phyloP scores from a whole-genome alignment of 2,888 invertebrate genomes.

The Lepas anatifera region DNA sequence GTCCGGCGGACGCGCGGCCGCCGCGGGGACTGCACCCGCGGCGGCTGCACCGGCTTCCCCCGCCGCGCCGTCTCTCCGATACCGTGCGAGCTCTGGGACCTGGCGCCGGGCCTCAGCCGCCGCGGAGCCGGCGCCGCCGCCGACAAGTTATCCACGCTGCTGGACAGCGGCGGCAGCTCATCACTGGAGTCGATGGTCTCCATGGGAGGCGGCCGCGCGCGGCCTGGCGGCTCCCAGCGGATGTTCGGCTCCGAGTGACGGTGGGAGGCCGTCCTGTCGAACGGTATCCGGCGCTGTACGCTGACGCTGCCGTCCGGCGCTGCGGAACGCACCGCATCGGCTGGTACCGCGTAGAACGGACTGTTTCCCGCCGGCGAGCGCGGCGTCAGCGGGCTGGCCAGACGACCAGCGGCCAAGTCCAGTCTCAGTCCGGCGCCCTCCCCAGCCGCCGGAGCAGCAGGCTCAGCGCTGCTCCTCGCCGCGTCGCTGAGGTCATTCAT shows the following conservation, averaged over 20 bases:
- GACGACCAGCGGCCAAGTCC: slow-evolving; percentile 18
- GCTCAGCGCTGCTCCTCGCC: background rate
- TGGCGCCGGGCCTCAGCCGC: slow-evolving; percentile 59
- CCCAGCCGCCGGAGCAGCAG: slow-evolving; percentile 11
- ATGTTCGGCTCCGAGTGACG: slow-evolving; percentile 23
- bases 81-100: background rate
- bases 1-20: background rate
- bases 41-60: background rate
- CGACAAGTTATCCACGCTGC: slow-evolving; percentile 11
- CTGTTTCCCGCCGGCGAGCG: slow-evolving; percentile 39
- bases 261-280: slow-evolving; percentile 21
- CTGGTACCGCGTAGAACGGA: slow-evolving; percentile 81
- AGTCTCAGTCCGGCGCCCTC: slow-evolving; percentile 27
- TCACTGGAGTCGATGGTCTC: slow-evolving; percentile 22
- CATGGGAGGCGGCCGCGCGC: slow-evolving; percentile 16
- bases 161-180: slow-evolving; percentile 17
- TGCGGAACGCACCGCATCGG: slow-evolving; percentile 50
- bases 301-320: slow-evolving; percentile 13
- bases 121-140: slow-evolving; percentile 23
- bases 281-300: slow-evolving; percentile 16
- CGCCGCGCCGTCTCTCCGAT: background rate
- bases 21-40: background rate
- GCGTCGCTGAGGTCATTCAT: background rate
- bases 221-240: background rate
- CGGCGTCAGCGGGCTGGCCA: slow-evolving; percentile 5